Conservation (phyloP, 2,113 vertebrate species). For the Meriones unguiculatus region DNA sequence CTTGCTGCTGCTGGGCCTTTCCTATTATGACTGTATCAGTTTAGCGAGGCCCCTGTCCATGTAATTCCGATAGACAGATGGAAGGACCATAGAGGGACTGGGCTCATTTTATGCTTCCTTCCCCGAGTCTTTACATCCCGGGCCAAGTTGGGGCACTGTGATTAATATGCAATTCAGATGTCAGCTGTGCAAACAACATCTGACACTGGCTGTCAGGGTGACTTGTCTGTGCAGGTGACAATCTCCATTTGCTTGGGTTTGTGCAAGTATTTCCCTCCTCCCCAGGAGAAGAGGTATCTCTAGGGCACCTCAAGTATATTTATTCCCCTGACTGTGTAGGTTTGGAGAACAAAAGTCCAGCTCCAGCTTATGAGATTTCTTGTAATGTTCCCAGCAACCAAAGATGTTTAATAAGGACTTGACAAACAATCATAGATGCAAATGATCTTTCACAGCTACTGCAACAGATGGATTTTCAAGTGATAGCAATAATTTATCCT, state of each 20-base stretch:
- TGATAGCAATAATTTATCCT: conserved; percentile 25
- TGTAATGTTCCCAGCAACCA: neutral
- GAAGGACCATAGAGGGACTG: conserved; percentile 27
- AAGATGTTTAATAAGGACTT: neutral
- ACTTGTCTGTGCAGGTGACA: conserved; percentile 49
- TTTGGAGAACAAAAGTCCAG: neutral
- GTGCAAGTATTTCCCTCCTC: neutral
- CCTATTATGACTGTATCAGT: neutral
- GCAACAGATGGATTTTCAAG: conserved; percentile 53
- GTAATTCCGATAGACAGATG: conserved; percentile 14
- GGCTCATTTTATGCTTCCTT: conserved; percentile 23
- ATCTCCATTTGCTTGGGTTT: conserved; percentile 30
- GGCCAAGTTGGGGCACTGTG: conserved; percentile 67
- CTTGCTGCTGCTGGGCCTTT: neutral
- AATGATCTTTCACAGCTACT: neutral
- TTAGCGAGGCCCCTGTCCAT: neutral
- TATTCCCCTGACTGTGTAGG: neutral
- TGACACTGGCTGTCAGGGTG: conserved; percentile 7
- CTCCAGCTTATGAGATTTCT: neutral
- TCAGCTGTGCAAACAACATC: conserved; percentile 71
- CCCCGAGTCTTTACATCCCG: conserved; percentile 41
- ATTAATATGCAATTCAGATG: conserved; percentile 69
- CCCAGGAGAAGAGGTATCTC: neutral
- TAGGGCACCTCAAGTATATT: neutral
- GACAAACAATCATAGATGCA: neutral